Evolutionary conservation across 1,140 invertebrate species (phyloP).

Genomic region (Caenorhabditis inopinata): DNA sequence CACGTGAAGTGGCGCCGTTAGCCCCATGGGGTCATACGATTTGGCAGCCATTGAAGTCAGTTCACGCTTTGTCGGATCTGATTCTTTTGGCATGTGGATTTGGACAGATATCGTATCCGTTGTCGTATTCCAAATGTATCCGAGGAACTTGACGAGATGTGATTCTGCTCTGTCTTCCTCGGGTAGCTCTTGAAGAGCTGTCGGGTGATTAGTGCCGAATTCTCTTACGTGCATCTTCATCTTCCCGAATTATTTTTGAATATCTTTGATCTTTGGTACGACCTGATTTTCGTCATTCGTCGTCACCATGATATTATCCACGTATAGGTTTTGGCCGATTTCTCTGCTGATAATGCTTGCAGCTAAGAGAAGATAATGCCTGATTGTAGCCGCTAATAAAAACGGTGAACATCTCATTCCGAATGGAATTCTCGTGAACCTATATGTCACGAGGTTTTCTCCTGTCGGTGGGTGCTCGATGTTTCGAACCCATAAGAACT

Average conservation of each 20-base stretch:
- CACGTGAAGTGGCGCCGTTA: slow-evolving; percentile 21
- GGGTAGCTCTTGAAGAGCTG: no score
- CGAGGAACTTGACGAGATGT: background rate
- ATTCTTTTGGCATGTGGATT: slow-evolving; percentile 5
- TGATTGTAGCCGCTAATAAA: slow-evolving; percentile 29
- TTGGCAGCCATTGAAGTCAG: background rate
- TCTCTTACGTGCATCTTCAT: background rate
- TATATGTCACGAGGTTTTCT: background rate
- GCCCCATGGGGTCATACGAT: no score
- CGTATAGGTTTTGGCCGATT: slow-evolving; percentile 38
- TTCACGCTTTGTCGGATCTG: slow-evolving; percentile 15
- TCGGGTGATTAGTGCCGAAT: background rate
- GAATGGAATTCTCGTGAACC: slow-evolving; percentile 45
- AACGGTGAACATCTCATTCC: slow-evolving; percentile 43
- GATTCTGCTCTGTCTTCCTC: background rate
- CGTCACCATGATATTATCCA: slow-evolving; percentile 35
- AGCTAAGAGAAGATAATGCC: slow-evolving; percentile 13
- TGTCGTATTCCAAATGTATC: background rate
- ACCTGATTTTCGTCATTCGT: slow-evolving; percentile 6
- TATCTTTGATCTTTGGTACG: background rate
- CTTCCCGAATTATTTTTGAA: background rate
- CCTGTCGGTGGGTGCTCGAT: background rate
- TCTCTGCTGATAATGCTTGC: background rate
- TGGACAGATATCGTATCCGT: background rate
- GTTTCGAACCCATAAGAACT: slow-evolving; percentile 50